Evolutionary conservation across 1,140 invertebrate species (phyloP).

Genomic region (Drosophila bocki): DNA sequence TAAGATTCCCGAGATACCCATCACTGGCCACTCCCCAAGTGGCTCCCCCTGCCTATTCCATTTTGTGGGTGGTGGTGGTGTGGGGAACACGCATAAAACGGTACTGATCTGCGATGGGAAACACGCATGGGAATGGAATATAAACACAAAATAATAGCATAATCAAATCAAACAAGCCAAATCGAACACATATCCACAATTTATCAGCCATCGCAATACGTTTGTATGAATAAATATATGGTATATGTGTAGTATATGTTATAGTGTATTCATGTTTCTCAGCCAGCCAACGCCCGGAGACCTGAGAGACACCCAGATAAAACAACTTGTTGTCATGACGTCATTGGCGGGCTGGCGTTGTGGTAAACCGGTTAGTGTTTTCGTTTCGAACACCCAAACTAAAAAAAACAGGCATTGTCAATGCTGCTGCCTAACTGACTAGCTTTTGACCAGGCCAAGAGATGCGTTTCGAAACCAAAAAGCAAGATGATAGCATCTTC

Average conservation of each 20-base stretch:
- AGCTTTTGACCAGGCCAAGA: slow-evolving; percentile 33
- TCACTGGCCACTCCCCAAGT: slow-evolving; percentile 24
- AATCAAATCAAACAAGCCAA: slow-evolving; percentile 67
- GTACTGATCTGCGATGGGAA: slow-evolving; percentile 52
- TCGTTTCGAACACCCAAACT: slow-evolving; percentile 39
- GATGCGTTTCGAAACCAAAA: slow-evolving; percentile 34
- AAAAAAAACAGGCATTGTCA: slow-evolving; percentile 35
- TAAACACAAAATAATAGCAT: slow-evolving; percentile 77
- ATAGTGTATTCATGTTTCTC: slow-evolving; percentile 16
- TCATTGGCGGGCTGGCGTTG: slow-evolving; percentile 44
- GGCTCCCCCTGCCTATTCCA: slow-evolving; percentile 1
- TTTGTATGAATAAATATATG: not conserved
- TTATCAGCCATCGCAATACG: slow-evolving; percentile 29
- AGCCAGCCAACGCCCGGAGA: slow-evolving; percentile 61
- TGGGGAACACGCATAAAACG: slow-evolving; percentile 22
- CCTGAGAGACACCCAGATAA: slow-evolving; percentile 26
- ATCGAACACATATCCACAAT: slow-evolving; percentile 54
- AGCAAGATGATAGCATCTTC: slow-evolving; percentile 11
- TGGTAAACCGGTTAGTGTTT: slow-evolving; percentile 68
- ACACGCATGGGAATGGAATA: slow-evolving; percentile 58
- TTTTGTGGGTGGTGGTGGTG: slow-evolving; percentile 15
- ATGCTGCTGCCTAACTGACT: slow-evolving; percentile 13
- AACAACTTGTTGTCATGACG: slow-evolving; percentile 77
- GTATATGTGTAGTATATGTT: slow-evolving; percentile 1
- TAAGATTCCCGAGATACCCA: slow-evolving; percentile 15